phyloP scores from a whole-genome alignment of 2,797 vertebrate species.

The Anguilla megastoma region DNA sequence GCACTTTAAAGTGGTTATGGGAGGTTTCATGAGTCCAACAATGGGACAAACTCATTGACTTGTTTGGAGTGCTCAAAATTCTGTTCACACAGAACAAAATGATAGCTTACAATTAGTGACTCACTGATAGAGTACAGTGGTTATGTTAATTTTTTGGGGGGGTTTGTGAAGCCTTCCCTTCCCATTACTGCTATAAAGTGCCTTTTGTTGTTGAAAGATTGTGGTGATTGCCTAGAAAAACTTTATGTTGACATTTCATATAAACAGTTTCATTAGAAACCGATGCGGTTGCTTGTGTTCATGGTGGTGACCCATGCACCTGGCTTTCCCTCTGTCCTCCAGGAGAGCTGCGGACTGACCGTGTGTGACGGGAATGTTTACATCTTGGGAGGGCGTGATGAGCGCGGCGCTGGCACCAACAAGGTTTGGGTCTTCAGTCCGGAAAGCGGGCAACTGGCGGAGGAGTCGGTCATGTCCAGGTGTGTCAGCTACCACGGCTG shows the following conservation, averaged over 20 bases:
- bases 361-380: slow-evolving; percentile 73
- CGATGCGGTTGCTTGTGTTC: background rate
- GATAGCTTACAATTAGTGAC: too few species aligned
- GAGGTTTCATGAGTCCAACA: too few species aligned
- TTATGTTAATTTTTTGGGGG: too few species aligned
- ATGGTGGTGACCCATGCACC: background rate
- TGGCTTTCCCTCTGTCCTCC: slow-evolving; percentile 36
- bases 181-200: too few species aligned
- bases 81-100: too few species aligned
- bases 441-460: slow-evolving; percentile 48
- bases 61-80: too few species aligned
- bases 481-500: slow-evolving; percentile 77
- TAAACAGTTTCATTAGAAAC: background rate
- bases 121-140: too few species aligned
- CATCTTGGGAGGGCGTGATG: slow-evolving; percentile 73
- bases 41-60: too few species aligned
- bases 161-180: too few species aligned
- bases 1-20: too few species aligned
- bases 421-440: slow-evolving; percentile 68
- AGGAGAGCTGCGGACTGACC: slow-evolving; percentile 78
- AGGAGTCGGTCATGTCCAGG: slow-evolving; percentile 62
- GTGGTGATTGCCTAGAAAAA: background rate
- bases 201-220: background rate
- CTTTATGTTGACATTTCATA: background rate
- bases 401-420: slow-evolving; percentile 62